phyloP scores from a whole-genome alignment of 2,888 invertebrate species.

The Caradrina clavipalpis region DNA sequence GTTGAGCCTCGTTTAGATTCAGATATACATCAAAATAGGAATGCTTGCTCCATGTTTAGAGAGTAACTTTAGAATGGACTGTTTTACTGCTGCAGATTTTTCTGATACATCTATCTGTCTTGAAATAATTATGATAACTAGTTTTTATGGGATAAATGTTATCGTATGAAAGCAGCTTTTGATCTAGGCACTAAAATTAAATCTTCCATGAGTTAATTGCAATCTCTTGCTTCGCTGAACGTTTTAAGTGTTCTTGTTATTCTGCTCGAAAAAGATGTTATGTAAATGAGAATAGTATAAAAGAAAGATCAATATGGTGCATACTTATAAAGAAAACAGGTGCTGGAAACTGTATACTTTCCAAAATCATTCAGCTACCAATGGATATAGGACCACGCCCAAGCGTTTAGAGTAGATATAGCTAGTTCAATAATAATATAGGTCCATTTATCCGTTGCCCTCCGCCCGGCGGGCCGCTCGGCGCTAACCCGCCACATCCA shows the following conservation, averaged over 20 bases:
- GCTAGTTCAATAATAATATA: conserved; percentile 51
- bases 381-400: conserved; percentile 33
- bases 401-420: conserved; percentile 44
- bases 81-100: conserved; percentile 13
- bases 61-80: conserved; percentile 12
- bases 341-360: conserved; percentile 9
- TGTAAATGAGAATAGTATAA: conserved; percentile 22
- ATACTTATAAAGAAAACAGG: not conserved
- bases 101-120: conserved; percentile 16
- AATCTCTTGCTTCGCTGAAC: conserved; percentile 52
- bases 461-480: conserved; percentile 58
- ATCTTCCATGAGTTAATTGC: conserved; percentile 51
- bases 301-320: conserved; percentile 1
- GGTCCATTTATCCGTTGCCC: conserved; percentile 62
- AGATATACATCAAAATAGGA: conserved; percentile 65
- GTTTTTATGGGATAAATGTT: conserved; percentile 29
- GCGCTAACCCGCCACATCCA: conserved; percentile 69
- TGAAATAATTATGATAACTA: conserved; percentile 23
- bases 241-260: conserved; percentile 45
- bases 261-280: conserved; percentile 24
- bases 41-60: conserved; percentile 22
- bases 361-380: conserved; percentile 26
- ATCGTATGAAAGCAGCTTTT: conserved; percentile 29
- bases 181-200: conserved; percentile 51
- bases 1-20: conserved; percentile 70